These are phyloP conservation scores for Syngnathus floridae DNA, from an alignment of 2,113 vertebrate genomes.

Conservation along the genomic window DNA sequence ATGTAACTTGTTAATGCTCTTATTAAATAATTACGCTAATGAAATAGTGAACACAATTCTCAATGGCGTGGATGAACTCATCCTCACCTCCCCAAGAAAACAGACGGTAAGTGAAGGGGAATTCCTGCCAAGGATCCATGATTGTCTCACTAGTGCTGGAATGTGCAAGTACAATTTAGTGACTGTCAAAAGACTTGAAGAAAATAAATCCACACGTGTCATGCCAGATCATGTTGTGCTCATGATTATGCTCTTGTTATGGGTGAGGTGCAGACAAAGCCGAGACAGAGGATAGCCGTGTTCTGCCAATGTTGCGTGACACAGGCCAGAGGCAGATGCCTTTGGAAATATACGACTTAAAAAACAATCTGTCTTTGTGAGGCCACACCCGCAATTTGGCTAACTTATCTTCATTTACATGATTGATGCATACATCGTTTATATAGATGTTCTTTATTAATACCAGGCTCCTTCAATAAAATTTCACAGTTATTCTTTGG, in stretches of 20 bases:
- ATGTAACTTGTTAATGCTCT: not conserved
- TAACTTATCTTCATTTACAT: not conserved
- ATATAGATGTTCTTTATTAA: not conserved
- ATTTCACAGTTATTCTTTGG: not conserved
- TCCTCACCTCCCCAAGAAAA: constrained; percentile 50
- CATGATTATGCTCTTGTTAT: constrained; percentile 10
- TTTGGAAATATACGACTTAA: not conserved
- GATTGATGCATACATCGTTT: not conserved
- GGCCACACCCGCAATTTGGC: not conserved
- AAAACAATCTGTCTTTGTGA: not conserved
- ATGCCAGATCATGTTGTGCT: constrained; percentile 1
- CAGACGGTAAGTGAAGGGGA: constrained; percentile 37
- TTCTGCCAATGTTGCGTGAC: not conserved
- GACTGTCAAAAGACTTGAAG: constrained; percentile 18
- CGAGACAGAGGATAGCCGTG: not conserved
- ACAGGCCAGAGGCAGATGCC: not conserved
- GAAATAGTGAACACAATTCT: constrained; percentile 4
- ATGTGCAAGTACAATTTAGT: constrained; percentile 43
- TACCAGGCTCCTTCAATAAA: not conserved
- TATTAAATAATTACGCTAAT: not conserved
- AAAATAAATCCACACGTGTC: constrained; percentile 18
- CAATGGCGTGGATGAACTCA: constrained; percentile 52
- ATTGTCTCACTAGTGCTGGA: constrained; percentile 57
- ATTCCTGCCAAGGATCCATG: constrained; percentile 57
- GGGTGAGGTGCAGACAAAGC: constrained; percentile 4